Evolutionary conservation across 2,888 invertebrate genomes (phyloP).

Genomic region (Isoperla grammatica): DNA sequence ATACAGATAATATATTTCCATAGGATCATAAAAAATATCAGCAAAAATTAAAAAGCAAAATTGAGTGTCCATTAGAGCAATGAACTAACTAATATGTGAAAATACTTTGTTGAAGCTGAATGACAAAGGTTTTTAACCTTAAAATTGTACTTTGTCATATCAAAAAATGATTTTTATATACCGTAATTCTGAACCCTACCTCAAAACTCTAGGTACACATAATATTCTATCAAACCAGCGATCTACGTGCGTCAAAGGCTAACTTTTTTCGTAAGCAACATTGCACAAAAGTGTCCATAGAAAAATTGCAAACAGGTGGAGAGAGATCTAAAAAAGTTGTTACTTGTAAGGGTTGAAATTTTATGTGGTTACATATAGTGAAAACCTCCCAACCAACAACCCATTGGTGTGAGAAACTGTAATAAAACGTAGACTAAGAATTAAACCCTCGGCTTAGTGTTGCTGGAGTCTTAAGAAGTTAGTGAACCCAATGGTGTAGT

Average conservation of each 20-base stretch:
- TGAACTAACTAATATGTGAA: background rate
- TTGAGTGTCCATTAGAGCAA: background rate
- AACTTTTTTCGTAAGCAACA: background rate
- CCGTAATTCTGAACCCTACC: background rate
- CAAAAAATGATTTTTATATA: too few relatives aligned
- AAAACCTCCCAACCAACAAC: background rate
- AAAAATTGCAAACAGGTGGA: constrained; percentile 11
- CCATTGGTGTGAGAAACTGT: background rate
- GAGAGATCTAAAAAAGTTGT: background rate
- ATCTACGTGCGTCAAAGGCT: constrained; percentile 1
- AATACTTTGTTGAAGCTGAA: background rate
- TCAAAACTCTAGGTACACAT: background rate
- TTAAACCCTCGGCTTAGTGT: background rate
- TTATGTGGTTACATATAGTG: background rate
- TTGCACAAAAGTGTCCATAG: constrained; percentile 16
- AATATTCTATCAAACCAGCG: background rate
- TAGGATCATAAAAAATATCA: background rate
- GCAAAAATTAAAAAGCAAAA: background rate
- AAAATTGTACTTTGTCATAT: too few relatives aligned
- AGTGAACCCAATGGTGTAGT: constrained; percentile 67
- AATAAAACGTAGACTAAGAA: background rate
- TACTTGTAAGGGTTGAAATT: background rate
- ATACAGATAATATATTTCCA: background rate
- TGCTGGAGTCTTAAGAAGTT: background rate
- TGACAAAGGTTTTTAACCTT: too few relatives aligned